A percentile compares a stretch with the other conserved stretches of the same genome.
These are phyloP conservation scores for Prionailurus viverrinus DNA, from an alignment of 2,113 vertebrate species.

Conservation along the genomic window DNA sequence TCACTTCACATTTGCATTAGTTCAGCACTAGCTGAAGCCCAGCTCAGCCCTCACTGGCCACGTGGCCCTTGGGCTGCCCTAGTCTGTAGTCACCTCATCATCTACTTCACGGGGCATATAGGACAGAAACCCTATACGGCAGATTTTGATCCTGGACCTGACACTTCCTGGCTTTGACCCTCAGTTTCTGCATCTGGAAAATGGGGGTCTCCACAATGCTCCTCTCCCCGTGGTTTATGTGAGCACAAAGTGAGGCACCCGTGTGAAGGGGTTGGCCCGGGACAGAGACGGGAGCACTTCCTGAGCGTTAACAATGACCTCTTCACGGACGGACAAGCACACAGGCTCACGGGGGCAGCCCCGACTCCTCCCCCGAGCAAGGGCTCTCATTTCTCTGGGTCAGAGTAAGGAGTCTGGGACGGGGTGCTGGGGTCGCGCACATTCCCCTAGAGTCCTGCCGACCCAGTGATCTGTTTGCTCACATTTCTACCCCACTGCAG, in stretches of 20 bases:
- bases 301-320: accelerated
- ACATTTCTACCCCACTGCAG: no score
- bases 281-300: not conserved
- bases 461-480: not conserved
- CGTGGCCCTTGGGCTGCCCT: not conserved
- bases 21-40: not conserved
- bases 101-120: not conserved
- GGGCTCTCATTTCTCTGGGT: not conserved
- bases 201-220: not conserved
- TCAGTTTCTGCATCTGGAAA: conserved; percentile 18
- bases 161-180: not conserved
- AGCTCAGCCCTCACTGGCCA: not conserved
- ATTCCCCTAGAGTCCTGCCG: not conserved
- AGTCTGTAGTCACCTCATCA: not conserved
- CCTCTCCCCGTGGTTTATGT: not conserved
- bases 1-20: not conserved
- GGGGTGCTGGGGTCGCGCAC: accelerated
- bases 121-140: not conserved
- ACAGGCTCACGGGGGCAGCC: not conserved
- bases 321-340: accelerated
- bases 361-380: not conserved
- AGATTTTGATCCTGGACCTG: not conserved
- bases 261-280: not conserved
- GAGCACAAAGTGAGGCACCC: not conserved
- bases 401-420: not conserved